Evolutionary conservation across 2,888 invertebrate genomes (phyloP).

Genomic region (Gonocerus acuteangulatus): DNA sequence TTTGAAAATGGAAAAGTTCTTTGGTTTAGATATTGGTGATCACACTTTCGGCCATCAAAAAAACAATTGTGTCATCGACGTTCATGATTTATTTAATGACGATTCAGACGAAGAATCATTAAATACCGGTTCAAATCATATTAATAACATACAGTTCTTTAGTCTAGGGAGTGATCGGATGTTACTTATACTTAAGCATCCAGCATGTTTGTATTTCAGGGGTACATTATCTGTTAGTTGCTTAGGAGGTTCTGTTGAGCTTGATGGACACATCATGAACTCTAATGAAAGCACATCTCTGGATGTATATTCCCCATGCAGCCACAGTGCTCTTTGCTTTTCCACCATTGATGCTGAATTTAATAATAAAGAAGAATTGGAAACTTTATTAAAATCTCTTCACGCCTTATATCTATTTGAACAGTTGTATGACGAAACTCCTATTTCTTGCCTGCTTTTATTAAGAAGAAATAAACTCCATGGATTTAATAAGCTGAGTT

Average conservation of each 20-base stretch:
- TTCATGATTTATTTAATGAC: no score
- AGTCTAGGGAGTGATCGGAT: neutral
- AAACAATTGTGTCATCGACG: no score
- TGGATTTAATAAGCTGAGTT: neutral
- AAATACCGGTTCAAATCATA: neutral
- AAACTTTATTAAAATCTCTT: neutral
- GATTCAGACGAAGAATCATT: no score
- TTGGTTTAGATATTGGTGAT: no score
- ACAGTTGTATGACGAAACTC: neutral
- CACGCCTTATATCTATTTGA: neutral
- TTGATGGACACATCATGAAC: conserved; percentile 4
- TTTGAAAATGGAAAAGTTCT: no score
- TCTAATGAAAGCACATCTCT: neutral
- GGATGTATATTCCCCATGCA: neutral
- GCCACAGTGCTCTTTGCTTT: conserved; percentile 7
- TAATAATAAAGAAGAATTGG: neutral
- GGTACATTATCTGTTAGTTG: neutral
- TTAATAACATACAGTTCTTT: neutral
- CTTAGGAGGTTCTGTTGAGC: neutral
- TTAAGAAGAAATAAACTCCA: neutral
- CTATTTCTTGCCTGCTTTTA: neutral
- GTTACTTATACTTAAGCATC: conserved; percentile 4
- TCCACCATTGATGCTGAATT: neutral
- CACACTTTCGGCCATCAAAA: no score
- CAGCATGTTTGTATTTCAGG: conserved; percentile 1